Base-by-base conservation (phyloP, 35 echinoderm and acorn worm species). In the Antedon bifida region DNA sequence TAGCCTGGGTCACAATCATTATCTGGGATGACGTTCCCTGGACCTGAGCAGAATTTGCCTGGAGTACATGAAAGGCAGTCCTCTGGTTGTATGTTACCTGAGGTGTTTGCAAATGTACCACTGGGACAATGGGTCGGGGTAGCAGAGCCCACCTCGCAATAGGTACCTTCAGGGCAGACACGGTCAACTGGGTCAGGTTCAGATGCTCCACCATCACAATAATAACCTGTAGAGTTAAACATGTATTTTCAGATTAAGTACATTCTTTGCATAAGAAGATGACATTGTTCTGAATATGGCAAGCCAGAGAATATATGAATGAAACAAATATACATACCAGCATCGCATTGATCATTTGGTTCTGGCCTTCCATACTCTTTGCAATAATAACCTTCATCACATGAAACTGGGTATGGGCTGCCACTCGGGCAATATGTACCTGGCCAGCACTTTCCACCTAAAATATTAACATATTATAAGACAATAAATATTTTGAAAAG, bases 401-500 rank as follows among this genome's bases (percentile, higher is more conserved):
- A 97, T 38, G 82, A 80, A 30, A 90, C 81, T 29, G 94, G 94
- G 76, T 97, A 97, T 34, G 81, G 73, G 34, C 84, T 88, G 26
- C 94, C 94, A 74, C 87, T 88, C 34, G 90, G 90, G 77, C 94
- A 97, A 73, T 92, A 97, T 23, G 90, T 97, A 45, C 94, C 94
- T 21, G 94, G 94, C 94, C 94, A 97, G 36, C 94, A 97, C 75
- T 92, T 84, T 29, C 94, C 94, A 84, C 94, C 91, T 92, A 33
- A 8, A 64, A 64, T 23, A 26, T n/a, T 16, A 44, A 44, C 39
- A 44, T n/a, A n/a, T n/a, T n/a, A n/a, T n/a, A n/a, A n/a, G n/a
- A n/a, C n/a, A n/a, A n/a, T n/a, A n/a, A n/a, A 8, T 44, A 44
- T 44, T 44, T 8, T n/a, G 14, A 44, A 44, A 44, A 44, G 14